These are phyloP conservation scores for Falco concolor DNA, from an alignment of 2,797 vertebrate species.

Conservation along the genomic window DNA sequence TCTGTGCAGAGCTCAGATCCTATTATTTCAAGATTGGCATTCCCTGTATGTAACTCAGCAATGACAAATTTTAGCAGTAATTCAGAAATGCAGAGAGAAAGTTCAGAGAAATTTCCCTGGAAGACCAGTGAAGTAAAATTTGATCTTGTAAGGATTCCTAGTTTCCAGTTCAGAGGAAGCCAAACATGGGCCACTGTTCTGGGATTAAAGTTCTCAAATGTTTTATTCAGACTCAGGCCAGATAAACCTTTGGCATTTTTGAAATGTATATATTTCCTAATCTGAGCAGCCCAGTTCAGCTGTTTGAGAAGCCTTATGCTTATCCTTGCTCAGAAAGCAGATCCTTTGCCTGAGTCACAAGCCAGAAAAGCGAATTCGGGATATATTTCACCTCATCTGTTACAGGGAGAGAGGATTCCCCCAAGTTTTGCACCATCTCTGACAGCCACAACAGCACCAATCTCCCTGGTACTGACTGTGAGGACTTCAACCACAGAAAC, in stretches of 20 bases:
- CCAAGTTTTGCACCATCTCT: background rate
- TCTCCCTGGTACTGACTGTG: background rate
- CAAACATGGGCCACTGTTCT: background rate
- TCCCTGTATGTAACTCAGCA: background rate
- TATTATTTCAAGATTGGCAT: background rate
- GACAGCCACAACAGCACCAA: background rate
- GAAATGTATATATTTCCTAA: background rate
- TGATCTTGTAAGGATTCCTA: background rate
- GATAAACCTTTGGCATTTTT: background rate
- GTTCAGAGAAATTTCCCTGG: background rate
- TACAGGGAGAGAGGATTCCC: background rate
- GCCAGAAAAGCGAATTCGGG: background rate
- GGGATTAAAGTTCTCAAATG: background rate
- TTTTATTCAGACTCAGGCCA: background rate
- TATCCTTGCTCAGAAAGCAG: background rate
- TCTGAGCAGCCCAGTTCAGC: background rate
- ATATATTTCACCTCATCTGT: background rate
- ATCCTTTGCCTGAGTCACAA: background rate
- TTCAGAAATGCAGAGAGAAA: background rate
- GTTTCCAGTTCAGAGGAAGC: background rate
- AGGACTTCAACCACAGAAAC: background rate
- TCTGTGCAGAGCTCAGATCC: background rate
- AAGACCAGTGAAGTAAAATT: background rate
- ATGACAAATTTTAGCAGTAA: background rate
- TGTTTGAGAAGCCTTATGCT: background rate